Percentiles rank a stretch among this genome's conserved stretches.
phyloP scores from a whole-genome alignment of 2,797 vertebrate genomes.

The Calcarius lapponicus region DNA sequence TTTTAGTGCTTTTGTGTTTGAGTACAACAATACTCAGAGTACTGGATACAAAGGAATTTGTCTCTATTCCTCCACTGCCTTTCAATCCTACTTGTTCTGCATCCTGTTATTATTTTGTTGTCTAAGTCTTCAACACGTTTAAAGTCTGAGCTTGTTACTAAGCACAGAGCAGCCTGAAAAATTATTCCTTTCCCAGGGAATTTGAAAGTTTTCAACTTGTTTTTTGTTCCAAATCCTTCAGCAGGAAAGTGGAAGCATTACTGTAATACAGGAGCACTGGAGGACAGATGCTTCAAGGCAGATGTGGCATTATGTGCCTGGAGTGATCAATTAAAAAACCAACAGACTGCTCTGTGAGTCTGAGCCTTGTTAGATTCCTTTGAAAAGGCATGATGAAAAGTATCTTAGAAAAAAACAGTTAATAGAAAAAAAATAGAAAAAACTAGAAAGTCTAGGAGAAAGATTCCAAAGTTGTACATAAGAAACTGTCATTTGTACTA shows the following conservation, averaged over 20 bases:
- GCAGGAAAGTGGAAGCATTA: background rate
- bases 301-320: background rate
- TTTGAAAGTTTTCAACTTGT: background rate
- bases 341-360: background rate
- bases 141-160: background rate
- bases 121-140: accelerated
- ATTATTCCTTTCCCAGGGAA: background rate
- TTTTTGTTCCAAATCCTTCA: background rate
- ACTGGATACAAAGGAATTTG: background rate
- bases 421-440: background rate
- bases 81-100: background rate
- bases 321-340: background rate
- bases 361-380: background rate
- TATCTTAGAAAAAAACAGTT: too few species aligned
- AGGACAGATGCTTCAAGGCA: background rate
- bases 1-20: background rate
- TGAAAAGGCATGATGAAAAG: background rate
- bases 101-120: background rate
- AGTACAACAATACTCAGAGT: background rate
- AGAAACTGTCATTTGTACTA: background rate
- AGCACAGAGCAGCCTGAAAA: background rate
- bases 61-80: background rate
- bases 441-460: too few species aligned
- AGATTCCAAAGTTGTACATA: background rate
- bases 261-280: background rate